Base-by-base conservation (phyloP, 2,797 vertebrate genomes). In the Hipposideros larvatus region DNA sequence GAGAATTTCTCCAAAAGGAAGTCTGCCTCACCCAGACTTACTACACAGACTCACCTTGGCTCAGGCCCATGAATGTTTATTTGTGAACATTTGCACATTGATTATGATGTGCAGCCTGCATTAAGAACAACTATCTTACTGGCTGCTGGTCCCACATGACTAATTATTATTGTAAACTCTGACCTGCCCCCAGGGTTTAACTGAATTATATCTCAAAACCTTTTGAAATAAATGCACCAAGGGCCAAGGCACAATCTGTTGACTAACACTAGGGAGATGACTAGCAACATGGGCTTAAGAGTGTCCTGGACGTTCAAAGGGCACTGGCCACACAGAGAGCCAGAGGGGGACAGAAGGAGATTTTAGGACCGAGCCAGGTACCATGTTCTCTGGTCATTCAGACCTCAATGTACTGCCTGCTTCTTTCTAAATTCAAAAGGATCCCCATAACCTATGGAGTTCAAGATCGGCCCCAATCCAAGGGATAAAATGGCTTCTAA, bases 81-180 rank as follows among this genome's bases (percentile, higher is more conserved):
- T 85, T 31, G 43, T 78, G 11, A 55, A 88, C 28, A 26, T 37
- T 21, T 84, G 43, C 3, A 59, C 57, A 68, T 15, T 28, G n/a
- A 34, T 57, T 82, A 15, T 61, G 11, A 94, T 7, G 1, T 31
- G 11, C 7, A 73, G 11, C 61, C 43, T 53, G 7, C 46, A n/a
- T 79, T 82, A 74, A 21, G 14, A 90, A 57, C 1, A 18, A 46
- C 18, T 74, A 0, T 34, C 74, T 79, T 59, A 34, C n/a, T 77
- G n/a, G n/a, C 57, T 68, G 13, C 16, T 75, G 2, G 4, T 43
- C 43, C n/a, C 22, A 78, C 13, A 1, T 79, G 22, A 9, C 4
- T 84, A 14, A 79, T 78, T 63, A 57, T 65, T 83, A 74, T 68
- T 83, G n/a, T 63, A 71, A 89, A 91, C 79, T 88, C 53, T 86